Base-by-base conservation (phyloP, 2,113 vertebrate genomes). In the Engystomops pustulosus region DNA sequence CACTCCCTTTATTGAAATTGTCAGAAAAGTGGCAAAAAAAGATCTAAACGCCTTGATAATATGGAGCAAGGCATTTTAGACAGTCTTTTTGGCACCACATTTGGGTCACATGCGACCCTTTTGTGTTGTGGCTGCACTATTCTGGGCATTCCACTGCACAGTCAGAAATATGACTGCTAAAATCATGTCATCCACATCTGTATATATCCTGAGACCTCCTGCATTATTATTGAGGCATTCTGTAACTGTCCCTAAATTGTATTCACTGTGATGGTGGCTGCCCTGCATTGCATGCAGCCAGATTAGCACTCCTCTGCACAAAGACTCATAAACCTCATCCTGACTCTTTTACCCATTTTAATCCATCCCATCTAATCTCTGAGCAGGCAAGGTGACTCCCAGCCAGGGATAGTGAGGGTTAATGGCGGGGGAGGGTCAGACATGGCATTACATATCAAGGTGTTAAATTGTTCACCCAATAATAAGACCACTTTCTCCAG, bases 291-390 rank as follows among this genome's bases (percentile, higher is more conserved):
- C 86, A 65, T 86, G 76, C 5, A 87, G 60, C 32, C 32, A 76
- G 88, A 90, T 92, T 91, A 91, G 87, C 88, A 90, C 80, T 86
- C 12, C 68, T 83, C 88, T 89, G 83, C 89, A 69, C 83, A 88
- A 87, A 89, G 78, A 86, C 88, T 87, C 83, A 89, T 91, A 86
- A 88, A 90, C 89, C 58, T 78, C 83, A 30, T 86, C 71, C 34
- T 88, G 88, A 91, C 89, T 88, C 89, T 87, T 88, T 88, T 88
- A 92, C 91, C 89, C 86, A 67, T 90, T 88, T 85, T 93, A 91
- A 93, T 94, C 92, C 89, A 81, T 86, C 88, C 76, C 15, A 90
- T 90, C 89, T 91, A 94, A 93, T 93, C 88, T 82, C 84, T 85
- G 41, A 84, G 79, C 88, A 89, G 86, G 87, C 89, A 93, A 92